Base-by-base conservation (phyloP, 1,140 invertebrate species). In the Cherax quadricarinatus region DNA sequence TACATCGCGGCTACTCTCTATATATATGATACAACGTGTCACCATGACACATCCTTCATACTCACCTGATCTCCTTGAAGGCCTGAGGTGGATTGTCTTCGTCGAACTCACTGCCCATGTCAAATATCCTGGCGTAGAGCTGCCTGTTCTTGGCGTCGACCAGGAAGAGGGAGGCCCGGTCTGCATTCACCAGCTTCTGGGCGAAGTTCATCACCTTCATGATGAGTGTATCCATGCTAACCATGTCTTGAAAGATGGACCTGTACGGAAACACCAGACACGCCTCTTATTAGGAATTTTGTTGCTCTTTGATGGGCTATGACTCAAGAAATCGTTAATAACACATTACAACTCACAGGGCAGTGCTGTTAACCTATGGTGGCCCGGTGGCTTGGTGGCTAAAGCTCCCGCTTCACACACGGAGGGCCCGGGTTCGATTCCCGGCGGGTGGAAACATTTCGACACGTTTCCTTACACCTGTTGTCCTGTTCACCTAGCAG, bases 141-240 rank as follows among this genome's bases (percentile, higher is more conserved):
- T 98, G 97, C 89, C 96, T 96, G 85, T 96, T 97, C 92, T 96
- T 96, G 48, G 95, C 95, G 95, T 98, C 97, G 0, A 98, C 95
- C 4, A 98, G 95, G 94, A 98, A 98, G 24, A 98, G 95, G 0
- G 97, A 97, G 0, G 97, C 97, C 88, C 97, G 95, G 94, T 98
- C 98, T 0, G 97, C 97, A 94, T 97, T 96, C 0, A 98, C 97
- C 7, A 98, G 95, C 86, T 96, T 96, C 94, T 98, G 97, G 0
- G 97, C 97, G 94, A 97, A 97, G 94, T 97, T 97, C 96, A 98
- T 97, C 80, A 98, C 97, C 94, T 97, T 97, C 94, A 97, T 97
- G 21, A 98, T 97, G 0, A 98, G 95, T 48, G 96, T 96, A 94
- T 98, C 97, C 96, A 98, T 97, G 93, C 97, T 97, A 66, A 97